These are phyloP conservation scores for Ariopsis seemanni DNA, from an alignment of 2,113 vertebrate species.

Conservation along the genomic window DNA sequence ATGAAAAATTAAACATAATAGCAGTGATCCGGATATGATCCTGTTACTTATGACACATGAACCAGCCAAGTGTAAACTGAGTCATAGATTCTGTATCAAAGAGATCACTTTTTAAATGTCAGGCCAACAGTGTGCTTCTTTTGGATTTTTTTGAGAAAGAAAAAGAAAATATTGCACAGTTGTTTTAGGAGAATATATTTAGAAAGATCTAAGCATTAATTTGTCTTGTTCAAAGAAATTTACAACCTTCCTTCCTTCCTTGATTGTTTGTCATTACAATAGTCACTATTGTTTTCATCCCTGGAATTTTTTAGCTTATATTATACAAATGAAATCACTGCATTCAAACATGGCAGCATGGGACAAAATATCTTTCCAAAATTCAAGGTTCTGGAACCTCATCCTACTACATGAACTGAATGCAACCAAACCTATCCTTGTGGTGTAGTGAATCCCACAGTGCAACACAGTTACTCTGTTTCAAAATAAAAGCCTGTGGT, in stretches of 20 bases:
- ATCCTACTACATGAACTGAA: background rate
- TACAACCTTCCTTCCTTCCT: background rate
- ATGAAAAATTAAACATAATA: background rate
- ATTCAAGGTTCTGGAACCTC: background rate
- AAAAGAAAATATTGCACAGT: background rate
- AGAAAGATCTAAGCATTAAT: background rate
- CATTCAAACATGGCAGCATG: background rate
- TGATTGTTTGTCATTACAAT: background rate
- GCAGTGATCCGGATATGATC: background rate
- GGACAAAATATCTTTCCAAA: background rate
- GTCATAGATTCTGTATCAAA: background rate
- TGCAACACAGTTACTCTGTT: background rate
- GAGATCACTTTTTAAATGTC: background rate
- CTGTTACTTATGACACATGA: background rate
- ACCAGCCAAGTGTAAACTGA: background rate
- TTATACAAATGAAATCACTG: background rate
- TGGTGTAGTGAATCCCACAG: background rate
- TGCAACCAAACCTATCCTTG: background rate
- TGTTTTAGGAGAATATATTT: background rate
- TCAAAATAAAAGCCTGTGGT: slow-evolving; percentile 8
- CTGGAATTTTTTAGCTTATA: background rate
- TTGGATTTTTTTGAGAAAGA: background rate
- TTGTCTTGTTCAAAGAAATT: background rate
- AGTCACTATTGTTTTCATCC: background rate
- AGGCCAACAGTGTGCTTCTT: background rate